phyloP scores from a whole-genome alignment of 1,140 invertebrate genomes.

The Watersipora subatra region DNA sequence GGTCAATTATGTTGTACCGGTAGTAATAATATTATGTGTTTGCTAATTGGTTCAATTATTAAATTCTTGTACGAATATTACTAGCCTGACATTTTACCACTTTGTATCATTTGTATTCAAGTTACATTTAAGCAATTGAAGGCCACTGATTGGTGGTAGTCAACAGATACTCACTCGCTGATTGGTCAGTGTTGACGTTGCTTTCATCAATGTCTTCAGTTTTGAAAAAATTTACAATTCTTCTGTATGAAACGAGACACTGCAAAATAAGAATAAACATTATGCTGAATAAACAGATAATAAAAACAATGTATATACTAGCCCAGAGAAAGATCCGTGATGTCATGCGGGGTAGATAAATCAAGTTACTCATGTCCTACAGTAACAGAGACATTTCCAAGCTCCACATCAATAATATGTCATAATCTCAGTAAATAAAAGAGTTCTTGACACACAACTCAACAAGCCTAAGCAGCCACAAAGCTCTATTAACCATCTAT shows the following conservation, averaged over 20 bases:
- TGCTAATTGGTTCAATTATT: too few species aligned
- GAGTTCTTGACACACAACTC: background rate
- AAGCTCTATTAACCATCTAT: background rate
- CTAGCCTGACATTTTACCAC: too few species aligned
- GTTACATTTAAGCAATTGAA: too few species aligned
- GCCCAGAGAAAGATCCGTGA: background rate
- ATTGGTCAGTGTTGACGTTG: conserved; percentile 9
- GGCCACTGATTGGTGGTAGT: background rate
- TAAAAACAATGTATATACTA: background rate
- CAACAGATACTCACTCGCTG: conserved; percentile 1
- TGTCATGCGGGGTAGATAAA: background rate
- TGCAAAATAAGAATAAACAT: conserved; percentile 4
- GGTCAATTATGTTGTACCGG: too few species aligned
- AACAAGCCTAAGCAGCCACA: background rate
- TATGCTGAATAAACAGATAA: background rate
- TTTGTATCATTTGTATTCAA: too few species aligned
- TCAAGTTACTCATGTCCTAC: background rate
- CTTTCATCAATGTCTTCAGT: conserved; percentile 16
- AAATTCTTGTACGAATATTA: too few species aligned
- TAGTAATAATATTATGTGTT: too few species aligned
- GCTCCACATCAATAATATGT: background rate
- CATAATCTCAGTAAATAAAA: background rate
- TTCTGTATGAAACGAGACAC: conserved; percentile 19
- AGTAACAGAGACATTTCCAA: background rate
- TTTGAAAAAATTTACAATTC: conserved; percentile 16